phyloP scores from a whole-genome alignment of 2,797 vertebrate species.

The Leucoraja ocellata region DNA sequence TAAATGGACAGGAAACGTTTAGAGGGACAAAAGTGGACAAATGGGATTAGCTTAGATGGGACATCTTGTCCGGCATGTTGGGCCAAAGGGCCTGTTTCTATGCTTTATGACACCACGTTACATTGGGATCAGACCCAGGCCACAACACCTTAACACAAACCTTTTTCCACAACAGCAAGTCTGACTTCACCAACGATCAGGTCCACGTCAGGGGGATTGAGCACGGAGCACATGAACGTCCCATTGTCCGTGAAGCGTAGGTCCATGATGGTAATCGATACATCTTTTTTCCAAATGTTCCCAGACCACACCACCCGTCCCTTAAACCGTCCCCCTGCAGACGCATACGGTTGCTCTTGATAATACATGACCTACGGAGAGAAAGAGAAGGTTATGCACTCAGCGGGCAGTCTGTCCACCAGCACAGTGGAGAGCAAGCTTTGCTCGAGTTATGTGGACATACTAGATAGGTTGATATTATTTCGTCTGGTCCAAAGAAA shows the following conservation, averaged over 20 bases:
- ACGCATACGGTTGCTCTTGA: slow-evolving; percentile 74
- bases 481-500: not conserved
- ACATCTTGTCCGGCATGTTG: too few relatives aligned
- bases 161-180: not conserved
- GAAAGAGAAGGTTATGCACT: not conserved
- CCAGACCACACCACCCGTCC: slow-evolving; percentile 85
- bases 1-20: too few relatives aligned
- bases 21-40: too few relatives aligned
- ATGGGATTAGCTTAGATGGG: too few relatives aligned
- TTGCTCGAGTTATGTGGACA: not conserved
- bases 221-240: not conserved
- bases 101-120: too few relatives aligned
- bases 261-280: slow-evolving; percentile 77
- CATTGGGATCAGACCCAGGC: not conserved
- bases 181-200: not conserved
- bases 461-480: not conserved
- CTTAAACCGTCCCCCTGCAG: slow-evolving; percentile 77
- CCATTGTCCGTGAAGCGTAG: not conserved
- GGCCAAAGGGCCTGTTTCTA: too few relatives aligned
- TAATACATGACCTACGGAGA: slow-evolving; percentile 79
- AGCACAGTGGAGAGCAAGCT: not conserved
- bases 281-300: slow-evolving; percentile 75
- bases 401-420: not conserved
- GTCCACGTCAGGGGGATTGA: not conserved
- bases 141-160: not conserved